These are phyloP conservation scores for Aurelia sp. DNA, from an alignment of 30 jellyfish, hydroid and myxozoan genomes.

Conservation along the genomic window DNA sequence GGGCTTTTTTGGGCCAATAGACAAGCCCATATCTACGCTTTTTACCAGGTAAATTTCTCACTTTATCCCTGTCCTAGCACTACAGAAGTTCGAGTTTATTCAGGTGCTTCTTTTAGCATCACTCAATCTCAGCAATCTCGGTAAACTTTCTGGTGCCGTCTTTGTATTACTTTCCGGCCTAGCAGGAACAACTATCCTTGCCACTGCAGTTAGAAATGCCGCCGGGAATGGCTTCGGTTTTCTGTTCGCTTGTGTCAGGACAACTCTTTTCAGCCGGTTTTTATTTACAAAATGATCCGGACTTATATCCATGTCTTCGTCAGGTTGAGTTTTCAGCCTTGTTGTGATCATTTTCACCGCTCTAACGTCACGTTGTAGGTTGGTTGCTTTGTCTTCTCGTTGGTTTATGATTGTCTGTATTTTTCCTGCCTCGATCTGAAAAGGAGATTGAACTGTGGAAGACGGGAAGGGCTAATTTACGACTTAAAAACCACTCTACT, in stretches of 20 bases:
- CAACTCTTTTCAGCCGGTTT: conserved; percentile 47
- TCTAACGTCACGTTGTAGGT: conserved; percentile 52
- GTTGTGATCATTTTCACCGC: conserved; percentile 60
- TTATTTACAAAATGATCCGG: conserved; percentile 47
- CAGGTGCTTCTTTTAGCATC: conserved; percentile 4
- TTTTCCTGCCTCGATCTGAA: conserved; percentile 65
- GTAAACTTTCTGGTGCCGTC: conserved; percentile 33
- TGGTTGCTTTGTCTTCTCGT: background rate
- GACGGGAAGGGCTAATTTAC: too few relatives aligned
- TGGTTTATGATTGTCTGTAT: conserved; percentile 23
- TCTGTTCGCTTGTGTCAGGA: conserved; percentile 7
- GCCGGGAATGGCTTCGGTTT: conserved; percentile 60
- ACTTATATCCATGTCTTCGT: conserved; percentile 16
- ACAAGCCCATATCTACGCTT: too few relatives aligned
- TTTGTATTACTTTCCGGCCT: conserved; percentile 43
- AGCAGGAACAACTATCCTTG: conserved; percentile 60
- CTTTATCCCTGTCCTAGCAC: too few relatives aligned
- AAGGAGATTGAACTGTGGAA: background rate
- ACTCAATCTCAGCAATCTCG: conserved; percentile 44
- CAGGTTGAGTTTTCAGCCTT: conserved; percentile 10
- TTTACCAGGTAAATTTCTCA: too few relatives aligned
- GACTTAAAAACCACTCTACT: too few relatives aligned
- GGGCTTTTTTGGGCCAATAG: too few relatives aligned
- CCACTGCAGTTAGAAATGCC: conserved; percentile 54
- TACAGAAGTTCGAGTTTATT: background rate